These are phyloP conservation scores for Pelusios castaneus DNA, from an alignment of 2,113 vertebrate genomes.

Conservation along the genomic window DNA sequence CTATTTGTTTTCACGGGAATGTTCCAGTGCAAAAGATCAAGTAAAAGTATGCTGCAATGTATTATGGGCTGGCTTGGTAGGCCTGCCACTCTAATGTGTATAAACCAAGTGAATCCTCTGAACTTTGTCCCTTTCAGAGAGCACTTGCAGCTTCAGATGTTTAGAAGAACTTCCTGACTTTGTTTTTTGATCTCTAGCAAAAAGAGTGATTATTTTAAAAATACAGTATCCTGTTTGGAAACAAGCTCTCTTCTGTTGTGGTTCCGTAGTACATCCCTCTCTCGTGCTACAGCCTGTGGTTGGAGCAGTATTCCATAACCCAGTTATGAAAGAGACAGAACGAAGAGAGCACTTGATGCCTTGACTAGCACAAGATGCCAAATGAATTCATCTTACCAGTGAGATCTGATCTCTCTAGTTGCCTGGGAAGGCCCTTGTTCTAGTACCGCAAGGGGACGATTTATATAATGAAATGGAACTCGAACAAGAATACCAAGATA, in stretches of 20 bases:
- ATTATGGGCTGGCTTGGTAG: not conserved
- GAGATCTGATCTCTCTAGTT: not conserved
- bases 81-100: not conserved
- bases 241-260: not conserved
- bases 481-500: not conserved
- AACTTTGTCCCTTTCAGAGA: not conserved
- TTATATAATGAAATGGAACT: not conserved
- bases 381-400: no score
- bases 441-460: not conserved
- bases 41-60: not conserved
- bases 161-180: not conserved
- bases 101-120: no score
- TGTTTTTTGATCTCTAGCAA: not conserved
- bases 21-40: not conserved
- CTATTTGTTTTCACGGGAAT: not conserved
- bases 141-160: not conserved
- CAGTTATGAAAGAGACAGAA: accelerated
- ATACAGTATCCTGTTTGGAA: not conserved
- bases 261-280: not conserved
- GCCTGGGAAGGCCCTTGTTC: not conserved
- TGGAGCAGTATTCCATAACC: not conserved
- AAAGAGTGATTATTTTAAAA: not conserved
- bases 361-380: accelerated
- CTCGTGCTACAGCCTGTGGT: not conserved
- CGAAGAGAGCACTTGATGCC: not conserved